phyloP scores from a whole-genome alignment of 2,113 vertebrate genomes.

The Eubucco bourcierii region DNA sequence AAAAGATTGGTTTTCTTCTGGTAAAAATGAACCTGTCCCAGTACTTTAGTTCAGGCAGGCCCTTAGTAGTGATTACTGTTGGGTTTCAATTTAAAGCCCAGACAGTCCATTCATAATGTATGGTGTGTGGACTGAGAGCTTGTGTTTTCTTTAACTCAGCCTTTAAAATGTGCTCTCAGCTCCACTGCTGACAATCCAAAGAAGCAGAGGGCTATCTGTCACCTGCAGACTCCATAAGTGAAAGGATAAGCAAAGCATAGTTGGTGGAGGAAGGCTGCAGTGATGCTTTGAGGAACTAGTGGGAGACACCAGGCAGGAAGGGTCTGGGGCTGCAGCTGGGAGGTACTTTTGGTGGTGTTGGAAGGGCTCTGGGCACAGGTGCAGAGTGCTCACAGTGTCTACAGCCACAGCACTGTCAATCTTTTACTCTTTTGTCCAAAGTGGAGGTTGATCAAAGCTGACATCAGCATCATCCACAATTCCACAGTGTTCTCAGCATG shows the following conservation, averaged over 20 bases:
- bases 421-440: not conserved
- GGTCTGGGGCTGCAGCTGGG: not conserved
- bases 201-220: not conserved
- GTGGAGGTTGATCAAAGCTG: not conserved
- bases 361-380: not conserved
- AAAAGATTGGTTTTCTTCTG: conserved; percentile 42
- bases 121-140: not conserved
- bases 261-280: not conserved
- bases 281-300: not conserved
- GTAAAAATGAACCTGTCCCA: conserved; percentile 37
- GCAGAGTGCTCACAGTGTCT: not conserved
- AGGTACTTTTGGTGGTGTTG: not conserved
- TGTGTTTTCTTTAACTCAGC: conserved; percentile 2
- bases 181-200: not conserved
- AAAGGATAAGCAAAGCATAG: not conserved
- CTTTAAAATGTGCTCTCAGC: not conserved
- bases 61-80: conserved; percentile 46
- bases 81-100: conserved; percentile 52
- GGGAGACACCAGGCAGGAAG: not conserved
- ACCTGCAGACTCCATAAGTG: not conserved
- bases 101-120: conserved; percentile 56
- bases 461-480: not conserved
- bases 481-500: not conserved
- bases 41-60: conserved; percentile 44
- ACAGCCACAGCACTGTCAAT: not conserved